A percentile compares a stretch with the other conserved stretches of the same genome.
phyloP scores from a whole-genome alignment of 2,888 invertebrate genomes.

The Odontocerum albicorne region DNA sequence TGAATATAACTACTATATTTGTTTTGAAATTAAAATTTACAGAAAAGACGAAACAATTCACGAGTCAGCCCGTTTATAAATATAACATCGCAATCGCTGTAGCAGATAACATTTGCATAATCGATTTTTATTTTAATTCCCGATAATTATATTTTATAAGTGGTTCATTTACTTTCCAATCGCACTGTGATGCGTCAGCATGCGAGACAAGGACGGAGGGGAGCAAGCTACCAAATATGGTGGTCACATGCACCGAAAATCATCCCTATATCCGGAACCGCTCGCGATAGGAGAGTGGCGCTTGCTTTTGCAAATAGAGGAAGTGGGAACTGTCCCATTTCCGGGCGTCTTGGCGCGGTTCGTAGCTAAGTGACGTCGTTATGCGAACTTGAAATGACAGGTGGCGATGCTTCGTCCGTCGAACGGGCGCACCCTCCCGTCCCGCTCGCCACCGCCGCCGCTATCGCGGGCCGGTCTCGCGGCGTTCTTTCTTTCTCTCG shows the following conservation, averaged over 20 bases:
- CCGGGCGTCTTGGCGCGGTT: neutral
- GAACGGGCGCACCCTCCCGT: slow-evolving; percentile 31
- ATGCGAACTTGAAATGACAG: neutral
- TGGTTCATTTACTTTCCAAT: too few species aligned
- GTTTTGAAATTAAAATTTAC: too few species aligned
- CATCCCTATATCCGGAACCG: slow-evolving; percentile 12
- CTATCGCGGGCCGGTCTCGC: slow-evolving; percentile 48
- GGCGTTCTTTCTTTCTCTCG: slow-evolving; percentile 41
- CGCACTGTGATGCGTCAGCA: neutral
- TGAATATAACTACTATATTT: too few species aligned
- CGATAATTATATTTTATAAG: too few species aligned
- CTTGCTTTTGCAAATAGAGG: slow-evolving; percentile 24
- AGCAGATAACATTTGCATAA: too few species aligned
- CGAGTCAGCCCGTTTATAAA: too few species aligned
- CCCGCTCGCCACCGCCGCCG: slow-evolving; percentile 47
- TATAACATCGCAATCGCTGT: too few species aligned
- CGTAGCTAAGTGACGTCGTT: neutral
- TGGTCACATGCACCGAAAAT: slow-evolving; percentile 53
- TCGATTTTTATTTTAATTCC: too few species aligned
- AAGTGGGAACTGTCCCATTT: slow-evolving; percentile 23
- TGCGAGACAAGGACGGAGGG: neutral
- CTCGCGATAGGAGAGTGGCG: slow-evolving; percentile 3
- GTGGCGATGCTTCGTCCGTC: too few species aligned
- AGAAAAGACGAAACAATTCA: too few species aligned
- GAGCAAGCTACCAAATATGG: slow-evolving; percentile 56